Evolutionary conservation across 2,113 vertebrate species (phyloP), one percentile per base, ranked within the genome.

Genomic region (Tringa solitaria): DNA sequence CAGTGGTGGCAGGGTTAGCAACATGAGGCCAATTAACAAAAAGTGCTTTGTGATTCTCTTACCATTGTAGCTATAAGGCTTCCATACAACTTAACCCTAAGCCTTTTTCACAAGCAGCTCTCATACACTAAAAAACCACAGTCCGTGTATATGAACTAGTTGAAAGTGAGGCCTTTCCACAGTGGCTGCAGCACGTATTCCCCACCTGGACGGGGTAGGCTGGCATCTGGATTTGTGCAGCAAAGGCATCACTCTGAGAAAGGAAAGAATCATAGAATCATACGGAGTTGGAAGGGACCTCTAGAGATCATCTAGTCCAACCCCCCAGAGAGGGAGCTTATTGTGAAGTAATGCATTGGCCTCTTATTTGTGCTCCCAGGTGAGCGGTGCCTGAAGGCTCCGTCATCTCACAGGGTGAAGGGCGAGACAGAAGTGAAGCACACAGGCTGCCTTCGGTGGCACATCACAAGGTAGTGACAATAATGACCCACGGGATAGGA

Each of bases 21-120:
- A n/a, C 19, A 28, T 0, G 0, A 32, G 45, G n/a, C 26, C 26
- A 60, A 6, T 64, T 86, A 86, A 17, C 2, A 1, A n/a, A 30
- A n/a, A 30, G 14, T 4, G 2, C 65, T 76, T 85, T 72, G 45
- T 60, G 50, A 56, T 46, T 87, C 30, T 89, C 10, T 37, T 45
- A 14, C 8, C 13, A 5, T 37, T 70, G 35, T 60, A 59, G 61
- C 46, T 67, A 10, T 53, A 22, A 26, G 37, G 17, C 76, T 80
- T 87, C 45, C 53, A 7, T 37, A 14, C 35, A 60, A 3, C 51
- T 74, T 67, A 84, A 72, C 35, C 0, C 0, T 83, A 45, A 48
- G 19, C n/a, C 46, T 76, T 83, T 79, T 75, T 50, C 68, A 57
- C 22, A 79, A 70, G 24, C 12, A 79, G 12, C 46, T 72, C 37